These are phyloP conservation scores for Anarsia innoxiella DNA, from an alignment of 2,888 invertebrate species.

Conservation along the genomic window DNA sequence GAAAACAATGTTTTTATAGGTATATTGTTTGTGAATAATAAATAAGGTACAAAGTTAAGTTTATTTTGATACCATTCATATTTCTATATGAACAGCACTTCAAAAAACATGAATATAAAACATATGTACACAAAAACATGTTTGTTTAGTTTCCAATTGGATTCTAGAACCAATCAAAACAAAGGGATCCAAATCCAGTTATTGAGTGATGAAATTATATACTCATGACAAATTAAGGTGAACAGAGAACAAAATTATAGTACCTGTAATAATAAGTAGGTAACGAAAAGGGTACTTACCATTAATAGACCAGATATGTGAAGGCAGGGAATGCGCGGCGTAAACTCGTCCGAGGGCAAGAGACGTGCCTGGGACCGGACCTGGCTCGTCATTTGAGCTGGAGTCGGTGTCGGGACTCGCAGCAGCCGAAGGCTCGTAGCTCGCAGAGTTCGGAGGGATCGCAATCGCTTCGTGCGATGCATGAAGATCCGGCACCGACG, in stretches of 20 bases:
- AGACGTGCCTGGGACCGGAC: constrained; percentile 51
- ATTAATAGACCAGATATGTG: constrained; percentile 94
- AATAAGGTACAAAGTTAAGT: no score
- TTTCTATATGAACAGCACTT: no score
- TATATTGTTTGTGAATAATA: no score
- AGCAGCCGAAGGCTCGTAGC: constrained; percentile 78
- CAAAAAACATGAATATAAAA: no score
- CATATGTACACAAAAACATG: no score
- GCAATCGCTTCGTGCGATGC: constrained; percentile 76
- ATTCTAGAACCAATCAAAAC: no score
- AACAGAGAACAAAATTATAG: neutral
- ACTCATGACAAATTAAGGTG: neutral
- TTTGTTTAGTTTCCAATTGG: no score
- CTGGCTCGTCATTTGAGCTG: constrained; percentile 80
- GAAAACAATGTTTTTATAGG: no score
- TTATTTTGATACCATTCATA: no score
- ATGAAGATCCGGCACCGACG: constrained; percentile 86
- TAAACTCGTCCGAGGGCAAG: constrained; percentile 85
- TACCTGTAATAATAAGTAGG: no score
- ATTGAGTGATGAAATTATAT: neutral
- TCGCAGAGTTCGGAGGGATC: constrained; percentile 78
- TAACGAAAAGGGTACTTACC: constrained; percentile 75
- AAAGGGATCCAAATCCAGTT: no score
- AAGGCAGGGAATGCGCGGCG: constrained; percentile 91
- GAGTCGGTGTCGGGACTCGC: constrained; percentile 81